Base-by-base conservation (phyloP, 2,113 vertebrate species). In the Eublepharis macularius region DNA sequence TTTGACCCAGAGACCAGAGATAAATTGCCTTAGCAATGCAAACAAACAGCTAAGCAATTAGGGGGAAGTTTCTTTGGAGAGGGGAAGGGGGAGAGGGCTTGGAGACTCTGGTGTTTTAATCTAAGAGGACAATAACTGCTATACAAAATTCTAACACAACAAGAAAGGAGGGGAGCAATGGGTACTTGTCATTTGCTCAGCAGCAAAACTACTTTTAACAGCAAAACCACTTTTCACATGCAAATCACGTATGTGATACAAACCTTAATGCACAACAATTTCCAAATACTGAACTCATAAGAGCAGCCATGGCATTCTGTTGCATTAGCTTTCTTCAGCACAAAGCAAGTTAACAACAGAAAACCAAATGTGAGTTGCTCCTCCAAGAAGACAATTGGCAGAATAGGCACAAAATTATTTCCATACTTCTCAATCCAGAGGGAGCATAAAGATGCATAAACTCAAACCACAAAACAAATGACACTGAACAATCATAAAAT, bases 21-120 rank as follows among this genome's bases (percentile, higher is more conserved):
- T 94, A 95, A 95, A 94, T 83, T 94, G 93, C 94, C 93, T 94
- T 93, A 92, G 94, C 89, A 93, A 89, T 93, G 86, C 90, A 94
- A 94, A 95, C 94, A 95, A 92, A 91, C 91, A 94, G 91, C 92
- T 83, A 87, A 88, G 89, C 85, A 94, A 94, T 92, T 92, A 92
- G 89, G 91, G 85, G 82, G 91, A 90, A 91, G 90, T 86, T 92
- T 92, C 90, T 94, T 92, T 86, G 86, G 87, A 92, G 92, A 84
- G 81, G 80, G 88, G 78, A 80, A 39, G 39, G 57, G 83, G 60
- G 77, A 90, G 5, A 65, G 43, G n/a, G 88, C 77, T 83, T 77
- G 32, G 75, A 94, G 88, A 91, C 80, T n/a, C n/a, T 82, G 72
- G 69, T 39, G 9, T 41, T 79, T 92, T 91, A 87, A 92, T 86